Evolutionary conservation across 2,113 vertebrate genomes (phyloP).

Genomic region (Pelmatolapia mariae): DNA sequence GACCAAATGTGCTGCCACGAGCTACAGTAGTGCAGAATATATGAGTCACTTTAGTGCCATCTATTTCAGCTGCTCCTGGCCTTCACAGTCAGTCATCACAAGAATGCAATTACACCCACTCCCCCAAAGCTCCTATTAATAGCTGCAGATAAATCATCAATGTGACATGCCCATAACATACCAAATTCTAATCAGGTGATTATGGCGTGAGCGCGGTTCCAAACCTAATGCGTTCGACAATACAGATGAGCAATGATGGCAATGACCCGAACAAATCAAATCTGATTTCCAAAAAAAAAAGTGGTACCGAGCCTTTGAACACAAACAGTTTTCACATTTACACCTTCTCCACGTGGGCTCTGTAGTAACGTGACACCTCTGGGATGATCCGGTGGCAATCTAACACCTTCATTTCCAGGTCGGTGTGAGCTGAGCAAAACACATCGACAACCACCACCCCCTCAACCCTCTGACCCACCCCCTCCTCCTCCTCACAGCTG

Average conservation of each 20-base stretch:
- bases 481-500: conserved; percentile 2
- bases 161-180: conserved; percentile 34
- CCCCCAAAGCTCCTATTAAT: conserved; percentile 40
- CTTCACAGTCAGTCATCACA: conserved; percentile 22
- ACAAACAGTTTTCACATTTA: conserved; percentile 5
- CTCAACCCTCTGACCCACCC: neutral
- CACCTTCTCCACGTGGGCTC: neutral
- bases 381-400: neutral
- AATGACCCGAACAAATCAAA: neutral
- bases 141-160: conserved; percentile 45
- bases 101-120: conserved; percentile 47
- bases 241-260: neutral
- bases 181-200: conserved; percentile 20
- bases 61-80: conserved; percentile 1
- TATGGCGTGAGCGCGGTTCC: neutral
- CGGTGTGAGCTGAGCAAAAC: neutral
- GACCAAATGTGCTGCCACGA: neutral
- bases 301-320: neutral
- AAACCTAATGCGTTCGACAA: neutral
- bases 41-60: conserved; percentile 18
- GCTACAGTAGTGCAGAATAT: neutral
- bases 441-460: neutral
- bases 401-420: neutral
- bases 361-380: neutral
- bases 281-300: neutral